phyloP scores from a whole-genome alignment of 2,888 invertebrate genomes.

The Psococerastis gibbosa region DNA sequence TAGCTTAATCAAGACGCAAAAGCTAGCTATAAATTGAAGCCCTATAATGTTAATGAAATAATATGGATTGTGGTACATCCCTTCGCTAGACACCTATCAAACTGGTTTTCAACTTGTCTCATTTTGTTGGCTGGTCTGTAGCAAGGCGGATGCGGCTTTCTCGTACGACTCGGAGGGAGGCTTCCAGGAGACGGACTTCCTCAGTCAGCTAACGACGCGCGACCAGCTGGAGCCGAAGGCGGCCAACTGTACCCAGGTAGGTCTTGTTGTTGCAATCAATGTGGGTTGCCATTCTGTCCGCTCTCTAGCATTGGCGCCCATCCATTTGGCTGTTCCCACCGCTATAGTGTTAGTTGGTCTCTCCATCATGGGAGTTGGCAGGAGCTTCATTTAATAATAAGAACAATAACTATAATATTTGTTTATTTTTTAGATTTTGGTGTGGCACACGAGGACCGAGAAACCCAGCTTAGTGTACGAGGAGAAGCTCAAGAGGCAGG shows the following conservation, averaged over 20 bases:
- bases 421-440: constrained; percentile 45
- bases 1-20: too few relatives aligned
- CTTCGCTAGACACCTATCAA: too few relatives aligned
- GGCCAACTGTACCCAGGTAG: constrained; percentile 65
- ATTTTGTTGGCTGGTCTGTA: not conserved
- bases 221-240: constrained; percentile 80
- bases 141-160: constrained; percentile 43
- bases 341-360: too few relatives aligned
- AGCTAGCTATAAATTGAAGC: too few relatives aligned
- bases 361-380: too few relatives aligned
- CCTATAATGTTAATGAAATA: too few relatives aligned
- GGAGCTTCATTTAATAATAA: too few relatives aligned
- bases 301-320: too few relatives aligned
- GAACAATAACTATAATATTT: not conserved
- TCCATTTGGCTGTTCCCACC: too few relatives aligned
- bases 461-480: constrained; percentile 59
- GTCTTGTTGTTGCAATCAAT: too few relatives aligned
- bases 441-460: constrained; percentile 97
- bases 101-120: not conserved
- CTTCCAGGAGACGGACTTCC: constrained; percentile 71
- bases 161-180: constrained; percentile 73
- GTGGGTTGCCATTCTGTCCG: too few relatives aligned
- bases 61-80: too few relatives aligned
- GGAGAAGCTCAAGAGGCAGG: constrained; percentile 32
- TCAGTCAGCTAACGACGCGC: constrained; percentile 48